These are phyloP conservation scores for Incurvaria masculella DNA, from an alignment of 2,888 invertebrate species.

Conservation along the genomic window DNA sequence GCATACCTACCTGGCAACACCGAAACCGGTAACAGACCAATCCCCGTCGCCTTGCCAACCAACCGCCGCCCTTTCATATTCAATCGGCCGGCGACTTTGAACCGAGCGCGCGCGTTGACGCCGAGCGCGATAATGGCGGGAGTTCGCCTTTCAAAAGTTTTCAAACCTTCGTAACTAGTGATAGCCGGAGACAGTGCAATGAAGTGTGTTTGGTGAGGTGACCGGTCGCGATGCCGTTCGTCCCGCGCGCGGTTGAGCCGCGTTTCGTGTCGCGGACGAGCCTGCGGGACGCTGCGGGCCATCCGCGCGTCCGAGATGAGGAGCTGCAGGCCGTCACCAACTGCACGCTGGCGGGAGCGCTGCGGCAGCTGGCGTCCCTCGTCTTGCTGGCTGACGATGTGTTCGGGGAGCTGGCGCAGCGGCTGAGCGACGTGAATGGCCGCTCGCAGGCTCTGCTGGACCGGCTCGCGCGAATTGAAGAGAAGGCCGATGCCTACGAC, in stretches of 20 bases:
- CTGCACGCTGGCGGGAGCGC: slow-evolving; percentile 78
- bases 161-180: slow-evolving; percentile 20
- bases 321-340: slow-evolving; percentile 87
- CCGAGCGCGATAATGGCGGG: slow-evolving; percentile 37
- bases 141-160: slow-evolving; percentile 39
- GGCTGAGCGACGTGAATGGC: slow-evolving; percentile 70
- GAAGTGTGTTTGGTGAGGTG: neutral
- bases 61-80: slow-evolving; percentile 26
- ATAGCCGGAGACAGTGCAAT: neutral
- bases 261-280: slow-evolving; percentile 70
- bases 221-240: slow-evolving; percentile 73
- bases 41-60: slow-evolving; percentile 32
- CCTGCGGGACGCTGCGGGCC: slow-evolving; percentile 58
- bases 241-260: slow-evolving; percentile 80
- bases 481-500: slow-evolving; percentile 70
- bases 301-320: slow-evolving; percentile 61
- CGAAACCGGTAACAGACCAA: no score
- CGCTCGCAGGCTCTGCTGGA: slow-evolving; percentile 68
- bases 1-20: slow-evolving; percentile 29
- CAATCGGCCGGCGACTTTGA: slow-evolving; percentile 38
- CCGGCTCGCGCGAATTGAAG: slow-evolving; percentile 68
- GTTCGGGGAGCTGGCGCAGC: slow-evolving; percentile 75
- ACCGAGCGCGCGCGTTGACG: slow-evolving; percentile 18
- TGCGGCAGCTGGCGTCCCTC: slow-evolving; percentile 82
- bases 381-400: slow-evolving; percentile 82